A percentile compares a stretch with the other conserved stretches of the same genome.
Evolutionary conservation across 2,113 vertebrate species (phyloP).

Genomic region (Planiliza haematocheilus): DNA sequence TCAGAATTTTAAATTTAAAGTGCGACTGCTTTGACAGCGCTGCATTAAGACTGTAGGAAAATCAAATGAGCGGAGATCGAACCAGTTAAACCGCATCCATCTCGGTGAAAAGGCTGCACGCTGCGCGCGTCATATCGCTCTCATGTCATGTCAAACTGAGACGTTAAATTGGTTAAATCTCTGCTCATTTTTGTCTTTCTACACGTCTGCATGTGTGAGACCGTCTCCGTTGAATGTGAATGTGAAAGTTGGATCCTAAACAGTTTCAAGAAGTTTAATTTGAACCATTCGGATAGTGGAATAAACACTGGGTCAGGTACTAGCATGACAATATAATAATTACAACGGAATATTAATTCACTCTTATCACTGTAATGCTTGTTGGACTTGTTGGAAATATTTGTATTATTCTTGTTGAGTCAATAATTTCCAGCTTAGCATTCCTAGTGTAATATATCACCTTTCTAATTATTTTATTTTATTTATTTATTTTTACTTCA

Average conservation of each 20-base stretch:
- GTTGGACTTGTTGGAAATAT: background rate
- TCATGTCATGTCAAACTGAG: background rate
- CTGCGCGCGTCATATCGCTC: background rate
- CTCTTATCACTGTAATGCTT: background rate
- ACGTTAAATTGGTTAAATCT: conserved; percentile 26
- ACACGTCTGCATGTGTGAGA: background rate
- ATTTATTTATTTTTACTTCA: conserved; percentile 9
- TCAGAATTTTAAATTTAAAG: background rate
- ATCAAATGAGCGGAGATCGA: conserved; percentile 5
- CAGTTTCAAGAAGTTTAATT: background rate
- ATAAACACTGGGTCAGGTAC: background rate
- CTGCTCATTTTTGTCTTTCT: background rate
- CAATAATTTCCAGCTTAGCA: background rate
- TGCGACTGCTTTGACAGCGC: background rate
- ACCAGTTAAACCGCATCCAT: conserved; percentile 22
- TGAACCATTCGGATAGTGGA: too few species aligned
- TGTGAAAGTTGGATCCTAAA: background rate
- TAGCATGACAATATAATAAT: background rate
- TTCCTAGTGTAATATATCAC: background rate
- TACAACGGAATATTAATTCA: background rate
- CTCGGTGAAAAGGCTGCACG: conserved; percentile 1
- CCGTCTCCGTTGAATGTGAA: background rate
- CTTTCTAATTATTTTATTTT: background rate
- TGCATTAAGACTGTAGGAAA: background rate
- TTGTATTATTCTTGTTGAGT: background rate